Evolutionary conservation across 1,140 invertebrate species (phyloP).

Genomic region (Druon quercuslanigerum): DNA sequence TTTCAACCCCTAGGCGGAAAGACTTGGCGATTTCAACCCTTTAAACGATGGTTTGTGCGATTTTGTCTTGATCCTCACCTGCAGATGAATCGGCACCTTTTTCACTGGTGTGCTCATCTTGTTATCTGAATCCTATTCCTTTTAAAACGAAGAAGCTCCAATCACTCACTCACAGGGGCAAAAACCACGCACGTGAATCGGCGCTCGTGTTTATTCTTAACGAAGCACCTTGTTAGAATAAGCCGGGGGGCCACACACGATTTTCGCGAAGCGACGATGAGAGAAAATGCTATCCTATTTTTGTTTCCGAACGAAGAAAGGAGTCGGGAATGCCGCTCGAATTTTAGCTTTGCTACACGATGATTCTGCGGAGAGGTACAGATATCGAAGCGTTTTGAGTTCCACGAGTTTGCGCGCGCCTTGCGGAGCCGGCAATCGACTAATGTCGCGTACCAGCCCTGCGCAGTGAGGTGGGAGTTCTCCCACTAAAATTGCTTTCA

Average conservation of each 20-base stretch:
- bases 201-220: slow-evolving; percentile 33
- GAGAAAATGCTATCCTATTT: slow-evolving; percentile 2
- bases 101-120: slow-evolving; percentile 84
- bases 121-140: slow-evolving; percentile 10
- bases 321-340: too few species aligned
- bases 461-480: slow-evolving; percentile 43
- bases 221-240: not conserved
- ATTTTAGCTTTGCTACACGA: slow-evolving; percentile 1
- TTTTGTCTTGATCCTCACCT: slow-evolving; percentile 79
- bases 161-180: not conserved
- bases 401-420: slow-evolving; percentile 44
- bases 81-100: slow-evolving; percentile 95
- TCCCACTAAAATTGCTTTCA: slow-evolving; percentile 8
- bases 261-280: not conserved
- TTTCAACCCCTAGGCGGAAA: not conserved
- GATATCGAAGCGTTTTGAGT: slow-evolving; percentile 25
- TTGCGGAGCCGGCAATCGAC: slow-evolving; percentile 60
- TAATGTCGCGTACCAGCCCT: slow-evolving; percentile 50
- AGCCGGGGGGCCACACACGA: not conserved
- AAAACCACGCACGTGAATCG: slow-evolving; percentile 32
- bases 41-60: not conserved
- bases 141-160: slow-evolving; percentile 7
- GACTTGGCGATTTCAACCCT: not conserved
- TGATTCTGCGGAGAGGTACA: slow-evolving; percentile 5
- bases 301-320: slow-evolving; percentile 1